A percentile compares a stretch with the other conserved stretches of the same genome.
Conservation (phyloP, 2,888 invertebrate genomes). For the Aethes cnicana region DNA sequence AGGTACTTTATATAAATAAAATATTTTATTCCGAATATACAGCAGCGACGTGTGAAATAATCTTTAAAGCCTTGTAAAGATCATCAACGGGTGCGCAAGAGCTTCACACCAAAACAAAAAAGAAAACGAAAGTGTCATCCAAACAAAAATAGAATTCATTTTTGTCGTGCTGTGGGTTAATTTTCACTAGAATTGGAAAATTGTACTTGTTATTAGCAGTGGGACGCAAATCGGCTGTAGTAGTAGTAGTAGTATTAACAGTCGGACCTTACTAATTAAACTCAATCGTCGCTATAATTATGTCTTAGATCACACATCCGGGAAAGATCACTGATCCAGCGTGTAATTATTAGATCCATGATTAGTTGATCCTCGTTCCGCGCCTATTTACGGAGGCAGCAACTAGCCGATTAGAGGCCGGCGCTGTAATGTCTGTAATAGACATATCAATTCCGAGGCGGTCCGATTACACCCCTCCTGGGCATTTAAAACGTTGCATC, state of each 20-base stretch:
- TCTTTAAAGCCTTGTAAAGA: too few relatives aligned
- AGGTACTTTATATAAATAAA: too few relatives aligned
- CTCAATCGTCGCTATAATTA: not conserved
- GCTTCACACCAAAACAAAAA: too few relatives aligned
- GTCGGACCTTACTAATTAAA: not conserved
- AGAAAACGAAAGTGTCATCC: too few relatives aligned
- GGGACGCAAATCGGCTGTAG: too few relatives aligned
- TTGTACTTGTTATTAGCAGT: too few relatives aligned
- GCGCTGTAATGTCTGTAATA: slow-evolving; percentile 35
- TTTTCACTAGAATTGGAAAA: too few relatives aligned
- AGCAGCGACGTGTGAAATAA: too few relatives aligned
- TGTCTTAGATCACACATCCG: slow-evolving; percentile 2
- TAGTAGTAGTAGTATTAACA: not conserved
- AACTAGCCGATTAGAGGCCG: slow-evolving; percentile 31
- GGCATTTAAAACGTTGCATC: slow-evolving; percentile 53
- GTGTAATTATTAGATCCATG: slow-evolving; percentile 29
- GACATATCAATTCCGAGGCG: slow-evolving; percentile 34
- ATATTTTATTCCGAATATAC: too few relatives aligned
- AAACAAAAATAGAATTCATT: too few relatives aligned
- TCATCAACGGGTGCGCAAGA: too few relatives aligned
- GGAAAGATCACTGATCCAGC: slow-evolving; percentile 6
- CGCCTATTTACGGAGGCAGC: slow-evolving; percentile 22
- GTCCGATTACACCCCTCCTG: slow-evolving; percentile 29
- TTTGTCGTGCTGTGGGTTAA: too few relatives aligned
- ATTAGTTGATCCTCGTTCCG: slow-evolving; percentile 23